These are phyloP conservation scores for Oenanthe melanoleuca DNA, from an alignment of 2,113 vertebrate species.

Conservation along the genomic window DNA sequence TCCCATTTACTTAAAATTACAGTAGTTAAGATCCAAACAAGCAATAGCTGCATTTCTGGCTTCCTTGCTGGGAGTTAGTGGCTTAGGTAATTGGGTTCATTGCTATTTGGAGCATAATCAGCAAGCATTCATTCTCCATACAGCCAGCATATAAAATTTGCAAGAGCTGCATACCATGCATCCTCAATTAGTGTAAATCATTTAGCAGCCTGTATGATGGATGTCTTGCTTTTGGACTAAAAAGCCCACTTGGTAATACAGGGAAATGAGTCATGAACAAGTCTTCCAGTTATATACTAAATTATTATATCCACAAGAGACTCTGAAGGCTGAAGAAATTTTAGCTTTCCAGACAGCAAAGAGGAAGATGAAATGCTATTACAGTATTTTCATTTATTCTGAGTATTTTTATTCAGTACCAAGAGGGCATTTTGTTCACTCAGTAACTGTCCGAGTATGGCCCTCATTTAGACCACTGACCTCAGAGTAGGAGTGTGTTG, in stretches of 20 bases:
- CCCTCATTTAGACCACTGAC: constrained; percentile 26
- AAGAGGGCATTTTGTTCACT: background rate
- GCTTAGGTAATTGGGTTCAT: constrained; percentile 22
- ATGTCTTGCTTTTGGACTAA: constrained; percentile 28
- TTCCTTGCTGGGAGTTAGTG: constrained; percentile 20
- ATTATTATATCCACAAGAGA: constrained; percentile 7
- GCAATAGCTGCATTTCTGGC: constrained; percentile 11
- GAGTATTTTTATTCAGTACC: background rate
- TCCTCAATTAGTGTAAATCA: constrained; percentile 47
- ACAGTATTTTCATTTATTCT: background rate
- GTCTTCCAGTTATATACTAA: constrained; percentile 34
- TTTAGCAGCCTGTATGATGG: constrained; percentile 27
- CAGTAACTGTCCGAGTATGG: background rate
- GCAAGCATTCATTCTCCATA: constrained; percentile 6
- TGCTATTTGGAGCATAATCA: constrained; percentile 61
- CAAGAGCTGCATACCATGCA: background rate
- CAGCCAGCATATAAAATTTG: constrained; percentile 51
- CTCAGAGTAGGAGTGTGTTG: constrained; percentile 23
- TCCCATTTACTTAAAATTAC: background rate
- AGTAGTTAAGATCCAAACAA: background rate
- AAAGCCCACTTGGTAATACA: constrained; percentile 20
- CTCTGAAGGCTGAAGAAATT: background rate
- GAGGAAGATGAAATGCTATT: background rate
- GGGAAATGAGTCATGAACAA: constrained; percentile 38
- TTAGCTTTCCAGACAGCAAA: background rate